phyloP scores from a whole-genome alignment of 2,113 vertebrate genomes.

The Taxidea taxus region DNA sequence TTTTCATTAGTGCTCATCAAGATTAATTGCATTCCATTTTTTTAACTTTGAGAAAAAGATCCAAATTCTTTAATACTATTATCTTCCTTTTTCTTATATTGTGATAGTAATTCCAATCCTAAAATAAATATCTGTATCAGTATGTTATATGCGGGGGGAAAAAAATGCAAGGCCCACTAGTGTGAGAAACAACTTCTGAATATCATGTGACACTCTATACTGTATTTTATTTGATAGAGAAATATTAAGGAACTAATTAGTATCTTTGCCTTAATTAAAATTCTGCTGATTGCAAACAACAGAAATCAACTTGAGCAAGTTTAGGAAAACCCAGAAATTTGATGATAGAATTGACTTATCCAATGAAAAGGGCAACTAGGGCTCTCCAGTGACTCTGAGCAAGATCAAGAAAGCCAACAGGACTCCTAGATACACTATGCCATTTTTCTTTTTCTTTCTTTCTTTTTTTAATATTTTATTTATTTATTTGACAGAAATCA shows the following conservation, averaged over 20 bases:
- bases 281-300: background rate
- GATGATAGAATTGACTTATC: background rate
- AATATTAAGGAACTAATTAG: conserved; percentile 9
- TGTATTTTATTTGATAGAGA: background rate
- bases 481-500: too few relatives aligned
- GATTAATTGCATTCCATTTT: background rate
- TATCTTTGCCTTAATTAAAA: conserved; percentile 20
- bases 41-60: background rate
- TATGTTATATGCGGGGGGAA: background rate
- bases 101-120: background rate
- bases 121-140: background rate
- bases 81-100: background rate
- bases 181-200: background rate
- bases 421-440: background rate
- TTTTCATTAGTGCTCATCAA: background rate
- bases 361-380: background rate
- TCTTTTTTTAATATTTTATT: too few relatives aligned
- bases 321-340: background rate
- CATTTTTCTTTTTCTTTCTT: background rate
- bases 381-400: background rate
- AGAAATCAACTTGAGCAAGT: background rate
- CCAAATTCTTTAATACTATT: background rate
- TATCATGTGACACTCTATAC: background rate
- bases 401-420: background rate
- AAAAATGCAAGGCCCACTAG: background rate